phyloP scores from a whole-genome alignment of 1,140 invertebrate genomes.

The Bicyclus anynana region DNA sequence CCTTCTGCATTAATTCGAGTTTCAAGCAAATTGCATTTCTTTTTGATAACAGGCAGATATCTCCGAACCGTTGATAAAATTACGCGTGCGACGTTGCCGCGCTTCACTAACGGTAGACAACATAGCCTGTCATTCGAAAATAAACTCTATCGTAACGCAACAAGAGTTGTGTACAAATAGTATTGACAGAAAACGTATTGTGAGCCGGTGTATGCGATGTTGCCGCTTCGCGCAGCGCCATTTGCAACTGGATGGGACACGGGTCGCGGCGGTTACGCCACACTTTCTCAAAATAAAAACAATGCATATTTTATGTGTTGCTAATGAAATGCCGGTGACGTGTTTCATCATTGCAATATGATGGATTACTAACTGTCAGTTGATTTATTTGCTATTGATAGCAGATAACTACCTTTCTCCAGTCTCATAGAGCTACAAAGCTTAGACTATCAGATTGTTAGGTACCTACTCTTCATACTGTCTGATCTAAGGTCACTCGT shows the following conservation, averaged over 20 bases:
- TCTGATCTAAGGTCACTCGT: no score
- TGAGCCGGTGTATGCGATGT: slow-evolving; percentile 32
- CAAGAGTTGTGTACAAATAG: not conserved
- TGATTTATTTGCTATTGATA: no score
- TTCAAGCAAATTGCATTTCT: not conserved
- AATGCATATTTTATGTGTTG: slow-evolving; percentile 47
- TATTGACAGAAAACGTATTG: not conserved
- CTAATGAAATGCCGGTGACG: slow-evolving; percentile 34
- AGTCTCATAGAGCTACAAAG: no score
- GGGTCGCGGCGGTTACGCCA: slow-evolving; percentile 52
- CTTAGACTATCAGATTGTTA: no score
- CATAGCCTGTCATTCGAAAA: not conserved
- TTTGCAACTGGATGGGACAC: slow-evolving; percentile 53
- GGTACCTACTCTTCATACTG: no score
- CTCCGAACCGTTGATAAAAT: slow-evolving; percentile 53
- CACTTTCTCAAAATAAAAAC: slow-evolving; percentile 67
- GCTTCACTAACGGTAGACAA: slow-evolving; percentile 11
- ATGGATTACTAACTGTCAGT: no score
- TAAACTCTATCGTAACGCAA: not conserved
- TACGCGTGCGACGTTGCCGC: slow-evolving; percentile 53
- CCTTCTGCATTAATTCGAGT: not conserved
- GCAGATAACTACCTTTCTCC: no score
- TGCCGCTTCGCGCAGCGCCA: slow-evolving; percentile 46
- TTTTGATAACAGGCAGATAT: slow-evolving; percentile 46
- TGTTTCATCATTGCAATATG: no score